Evolutionary conservation across 2,888 invertebrate species (phyloP).

Genomic region (Antheraea yamamai): DNA sequence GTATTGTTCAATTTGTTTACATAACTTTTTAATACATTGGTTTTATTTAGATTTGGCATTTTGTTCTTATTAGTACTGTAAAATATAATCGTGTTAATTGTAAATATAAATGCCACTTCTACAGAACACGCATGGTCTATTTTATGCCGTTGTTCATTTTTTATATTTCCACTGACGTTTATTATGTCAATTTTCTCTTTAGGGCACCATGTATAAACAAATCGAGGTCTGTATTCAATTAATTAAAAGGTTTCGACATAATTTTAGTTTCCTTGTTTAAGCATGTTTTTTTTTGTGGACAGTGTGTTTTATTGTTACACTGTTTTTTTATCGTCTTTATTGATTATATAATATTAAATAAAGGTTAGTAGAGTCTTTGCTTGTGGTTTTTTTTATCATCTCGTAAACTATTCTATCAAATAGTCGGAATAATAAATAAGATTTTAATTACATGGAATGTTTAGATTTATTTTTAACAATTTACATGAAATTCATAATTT

Average conservation of each 20-base stretch:
- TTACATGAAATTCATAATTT: not conserved
- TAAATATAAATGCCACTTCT: not conserved
- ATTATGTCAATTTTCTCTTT: slow-evolving; percentile 62
- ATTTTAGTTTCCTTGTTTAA: slow-evolving; percentile 60
- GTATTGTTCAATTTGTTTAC: not conserved
- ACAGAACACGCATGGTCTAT: not conserved
- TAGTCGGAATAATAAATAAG: not conserved
- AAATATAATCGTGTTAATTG: not conserved
- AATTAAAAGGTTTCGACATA: slow-evolving; percentile 58
- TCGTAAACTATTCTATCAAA: not conserved
- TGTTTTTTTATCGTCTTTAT: slow-evolving; percentile 43
- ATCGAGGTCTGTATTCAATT: slow-evolving; percentile 78
- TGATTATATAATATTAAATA: slow-evolving; percentile 22
- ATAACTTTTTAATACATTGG: not conserved
- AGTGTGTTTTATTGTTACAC: slow-evolving; percentile 26
- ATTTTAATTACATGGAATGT: slow-evolving; percentile 13
- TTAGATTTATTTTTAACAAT: not conserved
- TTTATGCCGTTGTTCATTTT: not conserved
- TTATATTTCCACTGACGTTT: slow-evolving; percentile 12
- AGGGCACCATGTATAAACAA: slow-evolving; percentile 81
- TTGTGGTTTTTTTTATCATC: not conserved
- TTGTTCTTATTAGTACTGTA: not conserved
- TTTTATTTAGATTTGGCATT: not conserved
- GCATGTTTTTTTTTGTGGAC: slow-evolving; percentile 54
- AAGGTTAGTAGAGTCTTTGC: not conserved